A percentile compares a stretch with the other conserved stretches of the same genome.
phyloP scores from a whole-genome alignment of 2,113 vertebrate species.

The Pelvicachromis taeniatus region DNA sequence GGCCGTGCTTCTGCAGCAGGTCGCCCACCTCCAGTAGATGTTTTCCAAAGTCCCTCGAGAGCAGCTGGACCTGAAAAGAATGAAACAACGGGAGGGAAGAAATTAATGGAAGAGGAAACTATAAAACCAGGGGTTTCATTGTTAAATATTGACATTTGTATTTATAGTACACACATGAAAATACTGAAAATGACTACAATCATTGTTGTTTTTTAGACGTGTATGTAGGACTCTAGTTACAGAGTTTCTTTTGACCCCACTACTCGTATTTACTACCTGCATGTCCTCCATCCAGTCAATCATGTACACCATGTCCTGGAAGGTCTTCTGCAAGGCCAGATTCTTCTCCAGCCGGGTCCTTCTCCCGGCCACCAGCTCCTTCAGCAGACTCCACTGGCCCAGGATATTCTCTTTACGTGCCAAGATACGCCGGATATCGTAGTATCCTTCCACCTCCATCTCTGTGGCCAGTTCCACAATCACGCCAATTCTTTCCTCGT shows the following conservation, averaged over 20 bases:
- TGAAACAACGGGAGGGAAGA: background rate
- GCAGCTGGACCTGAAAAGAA: constrained; percentile 74
- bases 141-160: background rate
- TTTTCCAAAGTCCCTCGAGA: constrained; percentile 89
- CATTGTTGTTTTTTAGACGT: background rate
- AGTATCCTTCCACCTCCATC: constrained; percentile 87
- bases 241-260: background rate
- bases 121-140: background rate
- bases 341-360: constrained; percentile 87
- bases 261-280: constrained; percentile 72
- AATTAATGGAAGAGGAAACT: background rate
- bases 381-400: constrained; percentile 88
- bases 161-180: background rate
- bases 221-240: background rate
- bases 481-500: constrained; percentile 88
- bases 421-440: constrained; percentile 81
- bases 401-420: constrained; percentile 92
- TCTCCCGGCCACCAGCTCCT: constrained; percentile 81
- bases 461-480: constrained; percentile 85
- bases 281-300: constrained; percentile 99
- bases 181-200: background rate
- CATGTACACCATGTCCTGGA: constrained; percentile 99
- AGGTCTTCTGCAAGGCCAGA: constrained; percentile 88
- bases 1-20: constrained; percentile 87
- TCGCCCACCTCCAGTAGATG: constrained; percentile 93